Evolutionary conservation across 2,888 invertebrate species (phyloP), one percentile per base, ranked within the genome.

Genomic region (Drosophila heteroneura): DNA sequence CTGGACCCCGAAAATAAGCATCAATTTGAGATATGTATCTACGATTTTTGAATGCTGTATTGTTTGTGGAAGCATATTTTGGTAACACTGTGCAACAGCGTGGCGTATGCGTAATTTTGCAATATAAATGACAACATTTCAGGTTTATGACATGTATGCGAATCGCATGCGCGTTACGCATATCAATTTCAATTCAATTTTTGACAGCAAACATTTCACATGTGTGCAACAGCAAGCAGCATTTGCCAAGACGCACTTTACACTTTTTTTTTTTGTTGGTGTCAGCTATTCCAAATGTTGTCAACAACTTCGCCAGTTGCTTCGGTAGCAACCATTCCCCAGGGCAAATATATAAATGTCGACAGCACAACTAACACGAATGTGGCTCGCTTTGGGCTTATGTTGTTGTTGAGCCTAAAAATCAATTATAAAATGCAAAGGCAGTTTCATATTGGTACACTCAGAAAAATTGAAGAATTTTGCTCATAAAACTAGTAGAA

Each of bases 101-200:
- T 88, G 89, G 82, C 90, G 86, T 83, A 88, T 88, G 83, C 81
- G 86, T 83, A 85, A 83, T 86, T 79, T 90, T 71, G 81, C 81
- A 79, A 77, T 81, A 85, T 77, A 90, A 89, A 88, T 88, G 79
- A 77, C 83, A 78, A 70, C 76, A 76, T 82, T 89, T 82, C 70
- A 77, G 79, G 73, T 71, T 85, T 85, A 87, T 85, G 86, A 79
- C 86, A 87, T 56, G 61, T 39, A 39, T 39, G 70, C 57, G 64
- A 74, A 72, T 69, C 73, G 62, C 72, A 69, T 70, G 76, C 83
- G 76, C 71, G 74, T 59, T 70, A 72, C 89, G 83, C 83, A 90
- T 86, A 86, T 86, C 86, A 86, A 90, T 90, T 90, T 86, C 83
- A 85, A 85, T 89, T 85, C 79, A 88, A 79, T 88, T 81, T 85